Conservation (phyloP, 2,888 invertebrate genomes). For the Hanleya hanleyi region DNA sequence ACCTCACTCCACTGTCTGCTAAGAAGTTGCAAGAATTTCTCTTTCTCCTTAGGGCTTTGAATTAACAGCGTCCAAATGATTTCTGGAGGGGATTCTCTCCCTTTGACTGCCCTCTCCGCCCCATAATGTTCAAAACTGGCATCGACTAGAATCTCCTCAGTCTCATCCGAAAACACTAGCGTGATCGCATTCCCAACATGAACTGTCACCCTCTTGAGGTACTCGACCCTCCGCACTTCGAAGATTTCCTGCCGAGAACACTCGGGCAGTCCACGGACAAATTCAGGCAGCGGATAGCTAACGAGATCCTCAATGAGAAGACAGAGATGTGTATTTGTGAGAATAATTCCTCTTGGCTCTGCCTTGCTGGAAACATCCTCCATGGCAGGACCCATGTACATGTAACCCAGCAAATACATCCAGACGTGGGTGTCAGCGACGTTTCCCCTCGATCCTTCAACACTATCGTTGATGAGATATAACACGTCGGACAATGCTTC, state of each 20-base stretch:
- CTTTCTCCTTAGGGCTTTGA: conserved; percentile 59
- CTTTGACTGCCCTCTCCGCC: conserved; percentile 36
- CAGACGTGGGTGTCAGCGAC: conserved; percentile 46
- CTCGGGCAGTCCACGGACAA: conserved; percentile 65
- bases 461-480: conserved; percentile 57
- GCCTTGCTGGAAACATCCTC: conserved; percentile 32
- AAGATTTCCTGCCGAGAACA: conserved; percentile 58
- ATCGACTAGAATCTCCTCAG: conserved; percentile 66
- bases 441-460: conserved; percentile 23
- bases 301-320: conserved; percentile 66
- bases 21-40: conserved; percentile 61
- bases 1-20: conserved; percentile 63
- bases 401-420: conserved; percentile 56
- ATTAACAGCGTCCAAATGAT: conserved; percentile 54
- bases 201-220: conserved; percentile 56
- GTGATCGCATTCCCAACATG: conserved; percentile 48
- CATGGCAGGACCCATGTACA: conserved; percentile 32
- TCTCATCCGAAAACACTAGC: conserved; percentile 67
- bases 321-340: conserved; percentile 64
- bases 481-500: conserved; percentile 65
- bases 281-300: conserved; percentile 71
- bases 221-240: conserved; percentile 60
- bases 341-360: conserved; percentile 58
- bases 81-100: conserved; percentile 52
- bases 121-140: conserved; percentile 62